Evolutionary conservation across 2,888 invertebrate genomes (phyloP).

Genomic region (Hedya salicella): DNA sequence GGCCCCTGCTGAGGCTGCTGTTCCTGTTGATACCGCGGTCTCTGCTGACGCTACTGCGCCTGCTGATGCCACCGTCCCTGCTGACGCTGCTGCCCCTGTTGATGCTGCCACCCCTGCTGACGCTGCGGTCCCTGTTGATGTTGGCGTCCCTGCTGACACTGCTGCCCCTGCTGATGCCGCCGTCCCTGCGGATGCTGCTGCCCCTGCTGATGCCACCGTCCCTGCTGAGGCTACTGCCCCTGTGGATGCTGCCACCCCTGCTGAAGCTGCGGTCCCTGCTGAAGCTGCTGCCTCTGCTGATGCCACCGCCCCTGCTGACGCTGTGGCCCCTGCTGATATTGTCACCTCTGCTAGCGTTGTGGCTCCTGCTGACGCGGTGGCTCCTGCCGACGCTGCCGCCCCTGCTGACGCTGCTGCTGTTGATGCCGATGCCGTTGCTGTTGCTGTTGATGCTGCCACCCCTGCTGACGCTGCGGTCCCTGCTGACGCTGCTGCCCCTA

Average conservation of each 20-base stretch:
- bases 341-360: neutral
- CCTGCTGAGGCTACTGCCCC: slow-evolving; percentile 12
- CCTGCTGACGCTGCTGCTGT: neutral
- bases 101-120: neutral
- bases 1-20: slow-evolving; percentile 31
- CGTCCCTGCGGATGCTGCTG: slow-evolving; percentile 43
- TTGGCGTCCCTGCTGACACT: slow-evolving; percentile 14
- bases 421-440: neutral
- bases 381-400: neutral
- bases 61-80: slow-evolving; percentile 44
- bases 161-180: slow-evolving; percentile 17
- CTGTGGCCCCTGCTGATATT: neutral
- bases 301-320: slow-evolving; percentile 7
- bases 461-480: neutral
- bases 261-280: neutral
- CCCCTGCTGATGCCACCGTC: slow-evolving; percentile 17
- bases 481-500: slow-evolving; percentile 2
- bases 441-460: slow-evolving; percentile 1
- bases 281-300: slow-evolving; percentile 12
- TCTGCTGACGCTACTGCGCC: slow-evolving; percentile 49
- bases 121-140: slow-evolving; percentile 54
- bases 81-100: slow-evolving; percentile 53
- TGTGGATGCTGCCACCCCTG: neutral
- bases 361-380: neutral
- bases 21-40: slow-evolving; percentile 51